phyloP scores from a whole-genome alignment of 2,888 invertebrate species.

The Lydus trimaculatus region DNA sequence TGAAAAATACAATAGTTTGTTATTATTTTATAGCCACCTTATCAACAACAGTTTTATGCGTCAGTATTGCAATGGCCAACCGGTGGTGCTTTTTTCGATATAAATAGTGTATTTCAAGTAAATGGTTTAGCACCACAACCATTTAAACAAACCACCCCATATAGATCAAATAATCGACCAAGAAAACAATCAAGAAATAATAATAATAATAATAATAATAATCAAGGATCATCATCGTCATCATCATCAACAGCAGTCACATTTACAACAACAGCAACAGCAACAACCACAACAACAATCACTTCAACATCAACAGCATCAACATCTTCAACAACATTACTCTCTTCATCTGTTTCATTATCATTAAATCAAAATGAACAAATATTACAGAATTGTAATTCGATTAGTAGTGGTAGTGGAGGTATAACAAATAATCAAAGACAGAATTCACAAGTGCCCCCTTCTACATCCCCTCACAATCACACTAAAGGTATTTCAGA shows the following conservation, averaged over 20 bases:
- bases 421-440: background rate
- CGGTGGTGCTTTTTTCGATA: constrained; percentile 68
- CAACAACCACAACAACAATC: constrained; percentile 12
- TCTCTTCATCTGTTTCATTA: constrained; percentile 8
- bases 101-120: constrained; percentile 74
- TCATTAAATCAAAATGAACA: background rate
- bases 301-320: constrained; percentile 35
- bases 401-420: background rate
- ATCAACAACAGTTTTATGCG: constrained; percentile 71
- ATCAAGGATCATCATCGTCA: constrained; percentile 21
- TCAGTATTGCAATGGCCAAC: constrained; percentile 66
- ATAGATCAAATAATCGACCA: constrained; percentile 58
- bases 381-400: background rate
- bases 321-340: background rate
- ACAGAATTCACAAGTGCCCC: background rate
- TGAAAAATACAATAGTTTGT: too few relatives aligned
- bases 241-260: background rate
- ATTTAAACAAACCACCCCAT: constrained; percentile 63
- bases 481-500: too few relatives aligned
- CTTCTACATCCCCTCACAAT: background rate
- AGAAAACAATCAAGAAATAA: constrained; percentile 53
- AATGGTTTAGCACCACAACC: constrained; percentile 76
- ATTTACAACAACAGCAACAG: constrained; percentile 1
- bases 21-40: constrained; percentile 59
- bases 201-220: too few relatives aligned